phyloP scores from a whole-genome alignment of 35 echinoderm and acorn worm species.

The Lytechinus pictus region DNA sequence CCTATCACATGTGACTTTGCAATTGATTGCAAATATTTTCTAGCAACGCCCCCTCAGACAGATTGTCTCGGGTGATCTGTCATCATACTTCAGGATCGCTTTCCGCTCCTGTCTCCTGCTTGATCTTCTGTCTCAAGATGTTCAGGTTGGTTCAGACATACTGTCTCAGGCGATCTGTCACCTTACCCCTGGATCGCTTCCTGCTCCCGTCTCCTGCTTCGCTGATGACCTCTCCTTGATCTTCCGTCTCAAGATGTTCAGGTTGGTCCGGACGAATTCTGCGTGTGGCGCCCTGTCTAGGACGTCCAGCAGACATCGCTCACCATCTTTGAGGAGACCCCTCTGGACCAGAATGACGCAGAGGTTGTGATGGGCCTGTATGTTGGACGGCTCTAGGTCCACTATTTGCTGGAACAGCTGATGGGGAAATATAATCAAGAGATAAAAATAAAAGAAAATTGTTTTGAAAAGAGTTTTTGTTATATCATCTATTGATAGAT shows the following conservation, averaged over 20 bases:
- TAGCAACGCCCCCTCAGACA: background rate
- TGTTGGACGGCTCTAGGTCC: constrained; percentile 58
- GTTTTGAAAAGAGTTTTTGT: background rate
- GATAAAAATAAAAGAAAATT: background rate
- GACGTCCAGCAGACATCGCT: constrained; percentile 59
- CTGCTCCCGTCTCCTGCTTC: too few species aligned
- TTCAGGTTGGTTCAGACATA: constrained; percentile 55
- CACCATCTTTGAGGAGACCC: constrained; percentile 22
- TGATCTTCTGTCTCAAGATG: constrained; percentile 37
- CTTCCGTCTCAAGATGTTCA: constrained; percentile 37
- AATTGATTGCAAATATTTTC: too few species aligned
- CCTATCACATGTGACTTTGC: too few species aligned
- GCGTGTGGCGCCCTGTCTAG: constrained; percentile 53
- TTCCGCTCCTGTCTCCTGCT: background rate
- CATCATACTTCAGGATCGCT: background rate
- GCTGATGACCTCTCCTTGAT: background rate
- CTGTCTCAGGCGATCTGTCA: background rate
- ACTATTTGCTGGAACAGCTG: constrained; percentile 62
- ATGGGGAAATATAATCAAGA: background rate
- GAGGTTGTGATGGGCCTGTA: constrained; percentile 65
- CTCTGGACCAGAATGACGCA: constrained; percentile 64
- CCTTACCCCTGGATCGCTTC: too few species aligned
- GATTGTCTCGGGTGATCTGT: background rate
- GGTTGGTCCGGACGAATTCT: constrained; percentile 57
- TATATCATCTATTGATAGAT: background rate